These are phyloP conservation scores for Merluccius polli DNA, from an alignment of 2,797 vertebrate genomes.

Conservation along the genomic window DNA sequence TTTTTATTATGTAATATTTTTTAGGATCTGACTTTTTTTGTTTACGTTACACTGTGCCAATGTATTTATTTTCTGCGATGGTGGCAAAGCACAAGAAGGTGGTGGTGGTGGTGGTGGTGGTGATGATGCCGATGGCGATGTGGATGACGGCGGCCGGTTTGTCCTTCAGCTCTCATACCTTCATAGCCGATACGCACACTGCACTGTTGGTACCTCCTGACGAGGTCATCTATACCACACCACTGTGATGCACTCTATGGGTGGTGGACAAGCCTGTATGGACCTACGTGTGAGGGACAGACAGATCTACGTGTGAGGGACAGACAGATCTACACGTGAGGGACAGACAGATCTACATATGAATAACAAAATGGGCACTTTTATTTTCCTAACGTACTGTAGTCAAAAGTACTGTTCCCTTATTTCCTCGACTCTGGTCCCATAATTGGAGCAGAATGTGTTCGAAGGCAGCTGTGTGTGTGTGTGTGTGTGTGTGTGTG, in stretches of 20 bases:
- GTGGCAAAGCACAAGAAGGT: constrained; percentile 28
- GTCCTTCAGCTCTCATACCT: constrained; percentile 35
- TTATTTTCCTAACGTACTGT: constrained; percentile 30
- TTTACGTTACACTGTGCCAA: constrained; percentile 58
- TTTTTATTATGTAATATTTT: constrained; percentile 2
- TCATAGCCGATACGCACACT: constrained; percentile 57
- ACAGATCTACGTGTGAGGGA: not conserved
- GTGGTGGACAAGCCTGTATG: too few species aligned
- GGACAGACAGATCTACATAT: constrained; percentile 5
- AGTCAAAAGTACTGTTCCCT: constrained; percentile 32
- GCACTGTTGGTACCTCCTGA: constrained; percentile 44
- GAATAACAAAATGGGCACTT: constrained; percentile 37
- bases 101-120: not conserved
- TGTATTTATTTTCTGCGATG: constrained; percentile 32
- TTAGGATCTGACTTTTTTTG: not conserved
- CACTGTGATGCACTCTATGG: too few species aligned
- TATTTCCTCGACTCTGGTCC: constrained; percentile 36
- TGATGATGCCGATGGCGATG: not conserved
- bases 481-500: constrained; percentile 18
- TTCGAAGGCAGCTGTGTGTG: constrained; percentile 64
- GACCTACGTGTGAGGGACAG: not conserved
- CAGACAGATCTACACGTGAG: not conserved
- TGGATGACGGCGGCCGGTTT: not conserved
- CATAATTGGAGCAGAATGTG: constrained; percentile 23
- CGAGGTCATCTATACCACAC: constrained; percentile 45